Base-by-base conservation (phyloP, 2,113 vertebrate genomes). In the Uropsilus gracilis region DNA sequence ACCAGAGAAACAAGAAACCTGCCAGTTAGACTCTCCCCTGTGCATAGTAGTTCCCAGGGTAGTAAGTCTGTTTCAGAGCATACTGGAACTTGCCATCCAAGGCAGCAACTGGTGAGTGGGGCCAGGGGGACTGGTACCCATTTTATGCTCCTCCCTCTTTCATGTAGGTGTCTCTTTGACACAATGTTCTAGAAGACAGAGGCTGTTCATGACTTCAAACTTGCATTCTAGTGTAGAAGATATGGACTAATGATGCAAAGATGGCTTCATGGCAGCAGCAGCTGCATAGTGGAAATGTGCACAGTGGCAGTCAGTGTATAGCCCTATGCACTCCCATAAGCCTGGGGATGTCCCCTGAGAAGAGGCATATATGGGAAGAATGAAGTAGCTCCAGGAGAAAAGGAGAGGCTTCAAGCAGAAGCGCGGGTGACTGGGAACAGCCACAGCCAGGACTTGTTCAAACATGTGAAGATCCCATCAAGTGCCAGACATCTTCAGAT, bases 231-330 rank as follows among this genome's bases (percentile, higher is more conserved):
- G 14, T 7, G 37, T n/a, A 69, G 30, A 86, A 90, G 68, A 76
- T 5, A 44, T 20, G n/a, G 61, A 24, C 32, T 48, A n/a, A 10
- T 9, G 34, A 12, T 77, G 22, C 24, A 32, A 37, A 14, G 75
- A 76, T 26, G 57, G 34, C 16, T 63, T 55, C 3, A 13, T 64
- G 4, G 13, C 39, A 30, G 39, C 6, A 34, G 17, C 4, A 1
- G 3, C 12, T 4, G 17, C 24, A 30, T n/a, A 8, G 5, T 4
- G 64, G 28, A 5, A 4, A 55, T 1, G 3, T 1, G 0, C 8
- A n/a, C 16, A 20, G 8, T 39, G 68, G 34, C 30, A 16, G 46
- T 7, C 24, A 75, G 17, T 37, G 11, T 7, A 37, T 8, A 55
- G 14, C 0, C 73, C 50, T 1, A 4, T 1, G 20, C 26, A 42